Evolutionary conservation across 2,113 vertebrate genomes (phyloP).

Genomic region (Columba livia): DNA sequence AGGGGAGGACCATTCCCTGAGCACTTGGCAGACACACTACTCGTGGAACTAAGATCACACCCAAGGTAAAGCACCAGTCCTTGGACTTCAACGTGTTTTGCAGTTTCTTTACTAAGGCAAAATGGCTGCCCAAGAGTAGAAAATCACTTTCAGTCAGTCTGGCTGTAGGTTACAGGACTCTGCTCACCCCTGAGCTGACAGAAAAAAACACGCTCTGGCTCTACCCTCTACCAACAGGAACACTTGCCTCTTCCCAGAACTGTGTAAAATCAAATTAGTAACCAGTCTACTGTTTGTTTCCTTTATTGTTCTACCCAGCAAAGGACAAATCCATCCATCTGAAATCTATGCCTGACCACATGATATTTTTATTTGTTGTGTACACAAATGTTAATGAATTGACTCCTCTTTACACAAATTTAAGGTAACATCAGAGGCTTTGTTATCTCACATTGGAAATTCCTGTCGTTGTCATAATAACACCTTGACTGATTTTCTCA

Average conservation of each 20-base stretch:
- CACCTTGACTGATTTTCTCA: background rate
- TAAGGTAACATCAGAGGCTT: background rate
- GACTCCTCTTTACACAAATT: background rate
- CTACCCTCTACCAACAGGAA: background rate
- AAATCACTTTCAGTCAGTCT: background rate
- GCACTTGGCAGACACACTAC: accelerated
- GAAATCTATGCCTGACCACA: background rate
- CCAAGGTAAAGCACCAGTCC: background rate
- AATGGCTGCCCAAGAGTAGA: background rate
- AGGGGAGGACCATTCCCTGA: background rate
- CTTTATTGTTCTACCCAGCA: background rate
- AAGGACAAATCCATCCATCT: background rate
- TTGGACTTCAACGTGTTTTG: background rate
- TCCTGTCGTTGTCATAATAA: background rate
- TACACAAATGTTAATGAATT: background rate
- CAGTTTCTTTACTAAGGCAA: background rate
- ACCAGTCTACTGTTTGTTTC: background rate
- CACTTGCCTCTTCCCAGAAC: background rate
- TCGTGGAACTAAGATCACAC: background rate
- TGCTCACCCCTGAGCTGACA: background rate
- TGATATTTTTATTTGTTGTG: background rate
- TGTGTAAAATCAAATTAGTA: background rate
- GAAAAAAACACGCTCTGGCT: background rate
- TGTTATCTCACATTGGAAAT: background rate
- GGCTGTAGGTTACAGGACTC: background rate